Percentiles rank a stretch among this genome's conserved stretches.
phyloP scores from a whole-genome alignment of 2,888 invertebrate genomes.

The Cosmorhoe ocellata region DNA sequence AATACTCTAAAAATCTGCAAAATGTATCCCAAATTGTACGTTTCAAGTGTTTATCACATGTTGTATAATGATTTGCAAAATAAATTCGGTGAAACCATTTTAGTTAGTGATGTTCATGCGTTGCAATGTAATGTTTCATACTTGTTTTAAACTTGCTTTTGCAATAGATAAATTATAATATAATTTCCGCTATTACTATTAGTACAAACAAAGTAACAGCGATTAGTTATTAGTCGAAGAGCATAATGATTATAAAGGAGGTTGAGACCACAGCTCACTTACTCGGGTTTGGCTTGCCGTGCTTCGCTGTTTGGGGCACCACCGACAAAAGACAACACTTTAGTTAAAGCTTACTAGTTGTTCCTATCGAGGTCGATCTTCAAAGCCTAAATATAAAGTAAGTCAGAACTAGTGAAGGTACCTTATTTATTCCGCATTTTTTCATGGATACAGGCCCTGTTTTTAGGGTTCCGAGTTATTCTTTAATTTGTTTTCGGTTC shows the following conservation, averaged over 20 bases:
- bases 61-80: constrained; percentile 49
- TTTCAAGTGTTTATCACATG: constrained; percentile 18
- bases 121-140: constrained; percentile 49
- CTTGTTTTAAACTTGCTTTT: constrained; percentile 57
- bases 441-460: not conserved
- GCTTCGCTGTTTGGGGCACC: constrained; percentile 81
- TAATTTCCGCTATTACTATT: constrained; percentile 46
- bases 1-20: too few species aligned
- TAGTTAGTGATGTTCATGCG: constrained; percentile 69
- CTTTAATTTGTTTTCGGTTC: too few species aligned
- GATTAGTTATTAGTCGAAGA: constrained; percentile 77
- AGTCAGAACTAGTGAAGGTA: not conserved
- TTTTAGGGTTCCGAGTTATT: too few species aligned
- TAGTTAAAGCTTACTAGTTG: constrained; percentile 56
- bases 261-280: constrained; percentile 83
- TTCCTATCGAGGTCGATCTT: constrained; percentile 4
- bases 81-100: constrained; percentile 43
- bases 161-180: too few species aligned
- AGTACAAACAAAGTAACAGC: constrained; percentile 71
- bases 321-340: constrained; percentile 81
- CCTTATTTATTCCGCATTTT: constrained; percentile 4
- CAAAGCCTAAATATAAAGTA: not conserved
- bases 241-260: constrained; percentile 70
- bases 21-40: constrained; percentile 48
- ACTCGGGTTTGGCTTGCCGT: constrained; percentile 77